Conservation (phyloP, 2,113 vertebrate genomes). For the Heteronetta atricapilla region DNA sequence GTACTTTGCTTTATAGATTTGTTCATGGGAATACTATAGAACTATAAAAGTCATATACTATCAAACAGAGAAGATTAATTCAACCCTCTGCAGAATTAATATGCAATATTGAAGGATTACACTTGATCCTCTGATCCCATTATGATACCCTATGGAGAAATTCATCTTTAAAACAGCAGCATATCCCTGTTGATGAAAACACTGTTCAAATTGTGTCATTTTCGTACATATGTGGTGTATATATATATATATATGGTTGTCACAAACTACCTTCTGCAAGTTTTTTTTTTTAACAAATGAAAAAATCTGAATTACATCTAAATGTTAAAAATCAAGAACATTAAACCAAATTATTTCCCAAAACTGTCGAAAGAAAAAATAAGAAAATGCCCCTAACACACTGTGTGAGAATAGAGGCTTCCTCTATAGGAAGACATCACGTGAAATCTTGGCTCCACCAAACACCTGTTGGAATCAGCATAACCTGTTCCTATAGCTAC, state of each 20-base stretch:
- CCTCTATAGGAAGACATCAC: not conserved
- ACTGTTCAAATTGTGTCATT: not conserved
- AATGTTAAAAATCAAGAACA: not conserved
- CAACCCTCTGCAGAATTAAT: conserved; percentile 19
- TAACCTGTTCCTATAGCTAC: not conserved
- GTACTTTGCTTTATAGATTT: not conserved
- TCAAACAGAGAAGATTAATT: conserved; percentile 2
- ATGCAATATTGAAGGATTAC: conserved; percentile 9
- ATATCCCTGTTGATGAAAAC: conserved; percentile 29
- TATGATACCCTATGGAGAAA: conserved; percentile 12
- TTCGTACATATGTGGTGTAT: not conserved
- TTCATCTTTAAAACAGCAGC: conserved; percentile 10
- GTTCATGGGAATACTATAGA: not conserved
- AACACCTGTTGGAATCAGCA: not conserved
- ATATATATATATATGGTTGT: not conserved
- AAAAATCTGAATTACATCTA: not conserved
- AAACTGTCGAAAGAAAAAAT: not conserved
- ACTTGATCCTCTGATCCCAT: conserved; percentile 41
- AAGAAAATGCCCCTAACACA: not conserved
- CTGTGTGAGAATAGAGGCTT: not conserved
- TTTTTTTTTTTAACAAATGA: not conserved
- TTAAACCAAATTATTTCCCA: not conserved
- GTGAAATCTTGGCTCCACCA: not conserved
- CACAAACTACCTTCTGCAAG: conserved; percentile 7
- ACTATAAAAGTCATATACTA: not conserved